These are phyloP conservation scores for Perca schrenkii DNA, from an alignment of 2,113 vertebrate species.

Conservation along the genomic window DNA sequence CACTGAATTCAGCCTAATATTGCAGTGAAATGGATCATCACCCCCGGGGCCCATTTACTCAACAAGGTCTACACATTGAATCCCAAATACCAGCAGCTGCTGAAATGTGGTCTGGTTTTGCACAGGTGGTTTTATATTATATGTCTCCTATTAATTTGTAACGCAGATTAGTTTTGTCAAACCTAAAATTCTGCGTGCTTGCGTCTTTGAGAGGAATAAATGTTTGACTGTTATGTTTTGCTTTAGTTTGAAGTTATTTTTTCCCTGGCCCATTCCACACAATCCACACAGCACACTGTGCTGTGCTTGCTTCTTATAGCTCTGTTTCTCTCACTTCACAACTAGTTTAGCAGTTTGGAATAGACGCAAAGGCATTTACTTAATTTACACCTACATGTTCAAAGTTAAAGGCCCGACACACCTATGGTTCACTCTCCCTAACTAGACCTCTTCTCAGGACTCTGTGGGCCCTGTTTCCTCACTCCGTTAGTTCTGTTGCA, in stretches of 20 bases:
- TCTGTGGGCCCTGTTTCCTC: background rate
- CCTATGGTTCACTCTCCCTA: too few relatives aligned
- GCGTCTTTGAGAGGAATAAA: background rate
- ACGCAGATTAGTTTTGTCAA: background rate
- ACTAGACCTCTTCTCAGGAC: too few relatives aligned
- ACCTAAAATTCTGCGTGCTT: background rate
- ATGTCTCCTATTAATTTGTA: background rate
- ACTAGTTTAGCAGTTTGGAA: background rate
- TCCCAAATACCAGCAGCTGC: conserved; percentile 22
- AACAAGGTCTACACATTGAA: conserved; percentile 17
- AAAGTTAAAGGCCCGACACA: background rate
- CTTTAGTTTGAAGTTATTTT: background rate
- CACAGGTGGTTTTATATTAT: background rate
- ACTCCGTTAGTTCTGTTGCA: background rate
- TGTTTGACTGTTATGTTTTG: background rate
- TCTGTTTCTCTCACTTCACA: background rate
- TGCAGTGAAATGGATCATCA: conserved; percentile 13
- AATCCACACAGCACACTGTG: background rate
- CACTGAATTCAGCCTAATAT: background rate
- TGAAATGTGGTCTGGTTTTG: background rate
- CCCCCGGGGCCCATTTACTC: conserved; percentile 10
- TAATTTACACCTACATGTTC: background rate
- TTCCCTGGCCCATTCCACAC: background rate
- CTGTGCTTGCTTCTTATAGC: background rate
- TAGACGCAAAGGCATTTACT: background rate